These are phyloP conservation scores for Limanda limanda DNA, from an alignment of 2,113 vertebrate genomes.

Conservation along the genomic window DNA sequence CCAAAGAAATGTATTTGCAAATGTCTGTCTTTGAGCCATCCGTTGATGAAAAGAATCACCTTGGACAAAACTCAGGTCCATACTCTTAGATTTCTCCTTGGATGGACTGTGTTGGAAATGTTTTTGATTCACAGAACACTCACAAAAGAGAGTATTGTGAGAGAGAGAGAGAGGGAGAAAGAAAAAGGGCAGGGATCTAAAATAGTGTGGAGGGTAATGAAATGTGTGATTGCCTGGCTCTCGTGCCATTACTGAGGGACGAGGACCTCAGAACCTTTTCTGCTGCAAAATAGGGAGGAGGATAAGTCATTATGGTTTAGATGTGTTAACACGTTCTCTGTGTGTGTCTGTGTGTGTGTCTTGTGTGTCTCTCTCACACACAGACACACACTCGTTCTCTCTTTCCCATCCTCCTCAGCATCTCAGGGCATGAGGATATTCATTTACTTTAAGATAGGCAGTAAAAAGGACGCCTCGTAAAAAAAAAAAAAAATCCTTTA, in stretches of 20 bases:
- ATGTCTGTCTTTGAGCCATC: neutral
- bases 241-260: slow-evolving; percentile 40
- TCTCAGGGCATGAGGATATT: slow-evolving; percentile 67
- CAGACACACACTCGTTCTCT: neutral
- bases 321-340: slow-evolving; percentile 45
- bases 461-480: slow-evolving; percentile 74
- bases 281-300: slow-evolving; percentile 44
- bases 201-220: slow-evolving; percentile 56
- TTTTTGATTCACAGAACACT: neutral
- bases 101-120: neutral
- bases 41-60: neutral
- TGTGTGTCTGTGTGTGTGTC: neutral
- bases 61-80: neutral
- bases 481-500: slow-evolving; percentile 70
- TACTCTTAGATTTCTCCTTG: slow-evolving; percentile 15
- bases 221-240: slow-evolving; percentile 67
- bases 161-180: slow-evolving; percentile 13
- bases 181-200: slow-evolving; percentile 32
- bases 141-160: slow-evolving; percentile 11
- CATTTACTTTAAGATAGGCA: slow-evolving; percentile 77
- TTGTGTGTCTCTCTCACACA: neutral
- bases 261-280: slow-evolving; percentile 45
- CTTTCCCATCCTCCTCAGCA: slow-evolving; percentile 30
- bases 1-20: neutral
- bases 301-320: slow-evolving; percentile 61